Evolutionary conservation across 2,113 vertebrate genomes (phyloP), one percentile per base, ranked within the genome.

Genomic region (Anarhynchus alexandrinus): DNA sequence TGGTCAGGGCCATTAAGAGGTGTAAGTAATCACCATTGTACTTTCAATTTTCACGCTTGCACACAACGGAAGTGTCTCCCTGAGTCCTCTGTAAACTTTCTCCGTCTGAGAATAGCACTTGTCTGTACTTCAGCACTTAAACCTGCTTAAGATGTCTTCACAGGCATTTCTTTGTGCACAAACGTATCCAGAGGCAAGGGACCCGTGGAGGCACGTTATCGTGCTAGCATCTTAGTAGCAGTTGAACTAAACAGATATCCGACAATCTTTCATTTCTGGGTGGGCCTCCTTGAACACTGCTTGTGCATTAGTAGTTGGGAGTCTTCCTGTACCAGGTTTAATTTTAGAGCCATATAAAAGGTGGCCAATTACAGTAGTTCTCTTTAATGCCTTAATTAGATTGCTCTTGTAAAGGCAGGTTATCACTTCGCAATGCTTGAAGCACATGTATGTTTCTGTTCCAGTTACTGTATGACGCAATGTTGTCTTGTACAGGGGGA

Each of bases 401-500:
- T 58, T 55, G 0, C 6, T 52, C 54, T 51, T 61, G 80, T 66
- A 36, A 88, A 88, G 70, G 72, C 86, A 88, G 66, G 72, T 90
- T 96, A 69, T 90, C 67, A 15, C 78, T 71, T 81, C 1, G 11
- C 54, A 73, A 12, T 58, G 64, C 83, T 82, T 4, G 61, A 59
- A 92, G 71, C 32, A 69, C 32, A 2, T 2, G 22, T 64, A 2
- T 59, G 72, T 84, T 95, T 90, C 66, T 87, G 74, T 84, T 94
- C 62, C 58, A 52, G 81, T 86, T 62, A 69, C 78, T 51, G 32
- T 88, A 40, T 90, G 91, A 93, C 38, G 90, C 92, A 47, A 32
- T 93, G 65, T 78, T 95, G 79, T 98, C 90, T 96, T 49, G 58
- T 90, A 15, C 98, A 99, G 99, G 99, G 99, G 42, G 99, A 99